Evolutionary conservation across 1,140 invertebrate species (phyloP), one percentile per base, ranked within the genome.

Genomic region (Heliconius nattereri): DNA sequence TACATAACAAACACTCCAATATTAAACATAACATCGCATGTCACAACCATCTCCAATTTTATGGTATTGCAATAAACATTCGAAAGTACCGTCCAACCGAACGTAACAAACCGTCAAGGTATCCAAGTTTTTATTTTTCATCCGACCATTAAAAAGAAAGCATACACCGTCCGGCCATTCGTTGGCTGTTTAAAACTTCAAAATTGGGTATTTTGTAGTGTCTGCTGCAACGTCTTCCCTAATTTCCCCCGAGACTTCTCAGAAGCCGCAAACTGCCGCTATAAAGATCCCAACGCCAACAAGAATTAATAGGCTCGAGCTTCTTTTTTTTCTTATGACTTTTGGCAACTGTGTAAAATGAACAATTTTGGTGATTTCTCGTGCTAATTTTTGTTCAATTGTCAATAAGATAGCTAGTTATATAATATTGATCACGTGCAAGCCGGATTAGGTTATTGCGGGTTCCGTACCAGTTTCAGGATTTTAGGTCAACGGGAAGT

Each of bases 231-330:
- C 83, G 78, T 82, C 84, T 85, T 84, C 78, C 75, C 82, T 89
- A 88, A 89, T 89, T 89, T 89, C 88, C 88, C 88, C 76, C 49
- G 88, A 88, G 86, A 79, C 86, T 75, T 77, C 76, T 84, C 81
- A 80, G 81, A 71, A 73, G 49, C 83, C 85, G 85, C 85, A 84
- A 86, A 87, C 86, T 84, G 85, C 84, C 52, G 78, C 85, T 76
- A 86, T 88, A 88, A 87, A 89, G 84, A 88, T 87, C 84, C 82
- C 49, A 83, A 52, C 32, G 40, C 49, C 66, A 76, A 76, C 60
- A 76, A 70, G 60, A 76, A 70, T 76, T 76, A 76, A 76, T 76
- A 76, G 75, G 75, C 75, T 66, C 23, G 60, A 6, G 57, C 11
- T 73, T 78, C 71, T 73, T 72, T 45, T 45, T 45, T 16, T 16